Percentiles rank a stretch among this genome's conserved stretches.
Evolutionary conservation across 2,888 invertebrate genomes (phyloP).

Genomic region (Nymphalis polychloros): DNA sequence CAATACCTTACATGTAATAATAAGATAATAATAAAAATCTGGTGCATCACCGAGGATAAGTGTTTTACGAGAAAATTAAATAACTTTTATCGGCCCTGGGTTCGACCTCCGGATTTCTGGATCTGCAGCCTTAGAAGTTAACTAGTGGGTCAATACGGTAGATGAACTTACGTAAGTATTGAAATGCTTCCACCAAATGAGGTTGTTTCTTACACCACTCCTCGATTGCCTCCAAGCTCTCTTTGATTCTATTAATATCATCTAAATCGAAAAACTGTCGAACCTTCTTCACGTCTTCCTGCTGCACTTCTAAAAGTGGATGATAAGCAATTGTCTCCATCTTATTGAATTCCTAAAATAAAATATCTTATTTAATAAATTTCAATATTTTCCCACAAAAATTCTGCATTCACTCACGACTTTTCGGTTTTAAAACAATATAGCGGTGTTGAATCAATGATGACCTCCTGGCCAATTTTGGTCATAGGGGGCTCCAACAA

Average conservation of each 20-base stretch:
- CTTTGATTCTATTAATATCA: constrained; percentile 2
- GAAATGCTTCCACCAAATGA: constrained; percentile 15
- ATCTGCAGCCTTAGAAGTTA: too few species aligned
- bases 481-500: too few species aligned
- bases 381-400: neutral
- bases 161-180: constrained; percentile 15
- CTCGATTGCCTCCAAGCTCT: constrained; percentile 1
- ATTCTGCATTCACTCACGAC: neutral
- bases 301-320: constrained; percentile 7
- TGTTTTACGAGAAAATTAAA: too few species aligned
- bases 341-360: neutral
- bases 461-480: too few species aligned
- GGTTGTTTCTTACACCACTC: constrained; percentile 16
- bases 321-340: constrained; percentile 6
- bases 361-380: neutral
- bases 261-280: constrained; percentile 6
- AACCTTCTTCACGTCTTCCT: constrained; percentile 1
- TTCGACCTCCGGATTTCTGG: too few species aligned
- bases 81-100: too few species aligned
- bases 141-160: neutral
- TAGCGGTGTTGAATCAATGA: too few species aligned
- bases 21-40: too few species aligned
- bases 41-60: too few species aligned
- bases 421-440: too few species aligned
- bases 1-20: too few species aligned